Evolutionary conservation across 2,113 vertebrate species (phyloP).

Genomic region (Barnardius zonarius): DNA sequence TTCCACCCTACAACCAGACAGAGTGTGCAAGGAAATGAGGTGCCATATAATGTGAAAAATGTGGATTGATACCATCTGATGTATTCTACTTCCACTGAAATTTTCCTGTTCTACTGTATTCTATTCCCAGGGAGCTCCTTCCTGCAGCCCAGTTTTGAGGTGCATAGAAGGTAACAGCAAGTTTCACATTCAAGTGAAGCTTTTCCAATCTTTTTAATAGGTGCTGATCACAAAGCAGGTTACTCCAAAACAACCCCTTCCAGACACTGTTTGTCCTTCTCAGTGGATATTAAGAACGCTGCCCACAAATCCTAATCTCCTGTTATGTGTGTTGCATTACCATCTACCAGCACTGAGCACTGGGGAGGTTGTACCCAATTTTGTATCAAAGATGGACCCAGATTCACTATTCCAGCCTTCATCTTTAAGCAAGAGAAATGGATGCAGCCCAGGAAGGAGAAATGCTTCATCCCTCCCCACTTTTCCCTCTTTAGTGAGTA

Average conservation of each 20-base stretch:
- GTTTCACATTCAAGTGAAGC: background rate
- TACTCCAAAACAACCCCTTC: background rate
- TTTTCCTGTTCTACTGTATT: background rate
- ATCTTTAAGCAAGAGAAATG: background rate
- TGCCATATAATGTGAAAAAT: background rate
- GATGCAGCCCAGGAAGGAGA: background rate
- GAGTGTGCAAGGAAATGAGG: background rate
- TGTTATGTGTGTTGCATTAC: background rate
- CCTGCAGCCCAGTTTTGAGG: background rate
- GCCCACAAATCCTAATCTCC: background rate
- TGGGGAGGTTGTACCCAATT: background rate
- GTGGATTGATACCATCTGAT: background rate
- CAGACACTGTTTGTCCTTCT: background rate
- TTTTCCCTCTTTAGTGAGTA: background rate
- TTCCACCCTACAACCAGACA: background rate
- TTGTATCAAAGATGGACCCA: background rate
- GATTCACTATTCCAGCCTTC: background rate
- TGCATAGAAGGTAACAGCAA: background rate
- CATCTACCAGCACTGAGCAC: background rate
- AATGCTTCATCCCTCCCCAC: background rate
- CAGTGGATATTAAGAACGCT: background rate
- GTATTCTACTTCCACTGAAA: background rate
- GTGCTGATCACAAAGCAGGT: background rate
- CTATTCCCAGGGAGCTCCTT: background rate
- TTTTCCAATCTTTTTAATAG: background rate